A percentile compares a stretch with the other conserved stretches of the same genome.
Evolutionary conservation across 1,140 invertebrate species (phyloP).

Genomic region (Calliphora vicina): DNA sequence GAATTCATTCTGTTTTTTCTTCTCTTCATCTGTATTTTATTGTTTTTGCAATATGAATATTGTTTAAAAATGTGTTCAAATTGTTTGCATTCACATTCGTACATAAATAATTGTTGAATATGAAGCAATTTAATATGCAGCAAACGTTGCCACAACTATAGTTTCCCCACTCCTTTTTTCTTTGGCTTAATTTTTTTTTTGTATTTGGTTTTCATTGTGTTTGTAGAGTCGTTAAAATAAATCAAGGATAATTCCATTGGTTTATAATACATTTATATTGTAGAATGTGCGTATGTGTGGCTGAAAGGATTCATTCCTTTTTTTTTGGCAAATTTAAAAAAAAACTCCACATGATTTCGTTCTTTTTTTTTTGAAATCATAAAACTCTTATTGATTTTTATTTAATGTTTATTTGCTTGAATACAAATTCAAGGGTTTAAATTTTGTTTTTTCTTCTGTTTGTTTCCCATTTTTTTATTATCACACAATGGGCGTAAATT

Average conservation of each 20-base stretch:
- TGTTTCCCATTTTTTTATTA: background rate
- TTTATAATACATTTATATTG: background rate
- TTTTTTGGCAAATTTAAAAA: background rate
- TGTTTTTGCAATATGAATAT: background rate
- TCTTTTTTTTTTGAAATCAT: background rate
- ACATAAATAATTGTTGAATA: background rate
- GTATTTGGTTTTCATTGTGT: background rate
- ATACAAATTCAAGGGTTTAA: constrained; percentile 1
- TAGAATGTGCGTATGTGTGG: background rate
- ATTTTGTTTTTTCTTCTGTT: background rate
- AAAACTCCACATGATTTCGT: background rate
- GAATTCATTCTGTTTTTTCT: background rate
- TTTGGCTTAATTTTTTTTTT: background rate
- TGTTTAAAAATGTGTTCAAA: background rate
- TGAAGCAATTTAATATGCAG: background rate
- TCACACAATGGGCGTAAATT: constrained; percentile 12
- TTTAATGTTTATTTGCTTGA: background rate
- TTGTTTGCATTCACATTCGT: background rate
- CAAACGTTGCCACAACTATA: background rate
- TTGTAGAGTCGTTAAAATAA: background rate
- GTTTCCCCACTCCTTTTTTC: background rate
- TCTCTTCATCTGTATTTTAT: background rate
- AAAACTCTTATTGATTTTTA: background rate
- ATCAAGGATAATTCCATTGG: constrained; percentile 13
- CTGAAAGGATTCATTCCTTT: background rate